phyloP scores from a whole-genome alignment of 2,888 invertebrate species.

The Bruchidius siliquastri region DNA sequence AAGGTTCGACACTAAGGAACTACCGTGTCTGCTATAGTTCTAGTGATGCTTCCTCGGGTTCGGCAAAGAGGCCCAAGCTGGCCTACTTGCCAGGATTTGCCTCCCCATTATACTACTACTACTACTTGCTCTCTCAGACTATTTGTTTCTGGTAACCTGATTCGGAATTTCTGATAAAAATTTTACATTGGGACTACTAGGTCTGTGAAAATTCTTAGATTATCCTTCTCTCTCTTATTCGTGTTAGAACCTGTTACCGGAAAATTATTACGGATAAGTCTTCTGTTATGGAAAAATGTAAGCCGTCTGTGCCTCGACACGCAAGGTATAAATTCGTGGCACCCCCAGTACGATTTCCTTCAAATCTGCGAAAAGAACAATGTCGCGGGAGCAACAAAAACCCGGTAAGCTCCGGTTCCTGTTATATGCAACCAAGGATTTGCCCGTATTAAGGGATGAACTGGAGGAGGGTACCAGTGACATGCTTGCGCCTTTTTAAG shows the following conservation, averaged over 20 bases:
- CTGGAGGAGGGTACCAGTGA: slow-evolving; percentile 34
- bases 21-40: too few species aligned
- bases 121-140: too few species aligned
- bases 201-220: too few species aligned
- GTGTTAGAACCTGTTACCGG: neutral
- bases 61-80: too few species aligned
- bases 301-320: neutral
- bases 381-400: slow-evolving; percentile 38
- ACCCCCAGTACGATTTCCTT: slow-evolving; percentile 30
- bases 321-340: slow-evolving; percentile 20
- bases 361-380: slow-evolving; percentile 41
- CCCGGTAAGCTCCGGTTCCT: slow-evolving; percentile 44
- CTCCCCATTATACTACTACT: too few species aligned
- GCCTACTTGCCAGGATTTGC: too few species aligned
- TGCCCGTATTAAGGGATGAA: slow-evolving; percentile 46
- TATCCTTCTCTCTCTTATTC: too few species aligned
- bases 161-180: too few species aligned
- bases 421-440: slow-evolving; percentile 44
- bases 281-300: neutral
- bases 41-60: too few species aligned
- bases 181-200: too few species aligned
- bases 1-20: too few species aligned
- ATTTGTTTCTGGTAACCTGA: too few species aligned
- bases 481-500: neutral
- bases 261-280: neutral